phyloP scores from a whole-genome alignment of 2,888 invertebrate genomes.

The Gibbula magus region DNA sequence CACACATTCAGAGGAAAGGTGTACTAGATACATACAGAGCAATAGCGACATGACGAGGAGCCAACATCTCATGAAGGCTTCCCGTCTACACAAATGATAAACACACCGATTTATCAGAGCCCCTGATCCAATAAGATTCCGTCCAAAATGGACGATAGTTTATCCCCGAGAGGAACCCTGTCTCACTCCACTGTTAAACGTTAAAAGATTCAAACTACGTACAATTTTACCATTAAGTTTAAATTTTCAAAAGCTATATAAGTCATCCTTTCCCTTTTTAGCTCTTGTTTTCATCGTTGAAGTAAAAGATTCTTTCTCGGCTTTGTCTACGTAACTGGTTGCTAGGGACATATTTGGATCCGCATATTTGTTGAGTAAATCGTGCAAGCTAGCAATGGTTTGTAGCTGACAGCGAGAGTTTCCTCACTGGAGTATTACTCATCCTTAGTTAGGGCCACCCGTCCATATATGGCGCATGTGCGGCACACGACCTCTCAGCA shows the following conservation, averaged over 20 bases:
- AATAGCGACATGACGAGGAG: too few relatives aligned
- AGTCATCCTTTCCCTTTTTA: slow-evolving; percentile 26
- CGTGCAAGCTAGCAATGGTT: slow-evolving; percentile 23
- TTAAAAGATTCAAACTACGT: too few relatives aligned
- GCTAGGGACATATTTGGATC: slow-evolving; percentile 38
- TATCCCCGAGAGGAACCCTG: too few relatives aligned
- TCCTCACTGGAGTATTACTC: neutral
- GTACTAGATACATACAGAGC: too few relatives aligned
- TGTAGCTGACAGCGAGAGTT: neutral
- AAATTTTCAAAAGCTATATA: neutral
- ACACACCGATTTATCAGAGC: too few relatives aligned
- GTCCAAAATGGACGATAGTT: too few relatives aligned
- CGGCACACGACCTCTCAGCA: neutral
- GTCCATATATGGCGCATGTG: slow-evolving; percentile 33
- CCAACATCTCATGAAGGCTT: too few relatives aligned
- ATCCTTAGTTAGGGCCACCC: slow-evolving; percentile 16
- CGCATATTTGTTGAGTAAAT: slow-evolving; percentile 35
- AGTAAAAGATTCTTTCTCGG: neutral
- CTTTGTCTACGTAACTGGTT: slow-evolving; percentile 29
- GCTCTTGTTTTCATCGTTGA: slow-evolving; percentile 11
- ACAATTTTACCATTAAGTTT: too few relatives aligned
- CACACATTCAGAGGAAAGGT: too few relatives aligned
- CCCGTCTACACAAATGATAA: too few relatives aligned
- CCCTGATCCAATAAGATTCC: too few relatives aligned
- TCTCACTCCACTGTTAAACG: too few relatives aligned